A percentile compares a stretch with the other conserved stretches of the same genome.
phyloP scores from a whole-genome alignment of 1,140 invertebrate genomes.

The Dreissena polymorpha region DNA sequence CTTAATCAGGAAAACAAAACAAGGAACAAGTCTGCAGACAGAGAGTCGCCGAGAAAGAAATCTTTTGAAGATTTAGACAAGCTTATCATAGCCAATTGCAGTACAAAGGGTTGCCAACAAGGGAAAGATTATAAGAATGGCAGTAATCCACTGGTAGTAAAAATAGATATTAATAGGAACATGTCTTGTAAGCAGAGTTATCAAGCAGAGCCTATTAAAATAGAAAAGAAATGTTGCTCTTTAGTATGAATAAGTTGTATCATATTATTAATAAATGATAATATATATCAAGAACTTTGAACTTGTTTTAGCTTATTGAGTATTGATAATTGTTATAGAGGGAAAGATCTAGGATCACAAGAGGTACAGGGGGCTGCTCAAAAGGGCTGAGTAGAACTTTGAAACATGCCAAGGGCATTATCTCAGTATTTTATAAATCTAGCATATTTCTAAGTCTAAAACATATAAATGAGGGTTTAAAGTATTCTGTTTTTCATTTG shows the following conservation, averaged over 20 bases:
- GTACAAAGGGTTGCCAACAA: constrained; percentile 52
- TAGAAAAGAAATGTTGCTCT: constrained; percentile 75
- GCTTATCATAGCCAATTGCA: constrained; percentile 47
- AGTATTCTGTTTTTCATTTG: too few species aligned
- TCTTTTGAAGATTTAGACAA: constrained; percentile 22
- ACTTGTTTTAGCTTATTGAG: neutral
- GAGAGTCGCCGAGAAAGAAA: constrained; percentile 16
- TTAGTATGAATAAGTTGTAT: constrained; percentile 64
- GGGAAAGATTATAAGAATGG: constrained; percentile 40
- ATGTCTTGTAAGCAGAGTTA: constrained; percentile 62
- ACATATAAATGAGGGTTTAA: too few species aligned
- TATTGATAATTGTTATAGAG: too few species aligned
- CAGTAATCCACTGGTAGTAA: constrained; percentile 31
- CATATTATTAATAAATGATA: neutral
- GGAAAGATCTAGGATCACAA: too few species aligned
- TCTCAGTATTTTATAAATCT: too few species aligned
- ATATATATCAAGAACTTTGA: neutral
- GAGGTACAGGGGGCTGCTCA: too few species aligned
- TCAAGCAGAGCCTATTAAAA: constrained; percentile 55
- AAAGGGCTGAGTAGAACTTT: too few species aligned
- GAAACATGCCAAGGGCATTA: too few species aligned
- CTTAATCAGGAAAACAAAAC: constrained; percentile 50
- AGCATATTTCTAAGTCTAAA: too few species aligned
- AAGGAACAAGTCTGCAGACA: constrained; percentile 31
- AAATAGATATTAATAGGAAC: constrained; percentile 73